phyloP scores from a whole-genome alignment of 2,113 vertebrate genomes.

The Calyptommatus sinebrachiatus region DNA sequence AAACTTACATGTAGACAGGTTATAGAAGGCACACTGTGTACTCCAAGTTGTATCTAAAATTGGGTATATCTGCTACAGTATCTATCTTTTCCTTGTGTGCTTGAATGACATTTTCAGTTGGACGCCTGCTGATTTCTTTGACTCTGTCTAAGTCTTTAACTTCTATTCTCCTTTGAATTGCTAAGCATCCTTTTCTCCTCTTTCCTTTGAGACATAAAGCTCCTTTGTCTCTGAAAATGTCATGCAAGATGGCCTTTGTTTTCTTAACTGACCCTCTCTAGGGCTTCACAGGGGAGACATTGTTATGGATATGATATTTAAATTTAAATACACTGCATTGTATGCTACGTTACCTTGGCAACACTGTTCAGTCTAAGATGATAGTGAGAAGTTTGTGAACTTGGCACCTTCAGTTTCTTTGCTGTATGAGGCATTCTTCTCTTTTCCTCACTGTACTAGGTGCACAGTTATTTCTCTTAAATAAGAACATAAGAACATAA shows the following conservation, averaged over 20 bases:
- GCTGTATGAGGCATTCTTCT: background rate
- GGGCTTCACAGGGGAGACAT: background rate
- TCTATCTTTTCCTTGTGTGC: background rate
- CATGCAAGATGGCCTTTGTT: background rate
- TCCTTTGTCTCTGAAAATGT: constrained; percentile 7
- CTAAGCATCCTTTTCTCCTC: background rate
- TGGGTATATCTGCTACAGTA: background rate
- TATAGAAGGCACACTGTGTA: background rate
- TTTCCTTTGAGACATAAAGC: background rate
- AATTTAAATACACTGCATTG: constrained; percentile 12
- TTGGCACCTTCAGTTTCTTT: background rate
- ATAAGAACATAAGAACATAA: background rate
- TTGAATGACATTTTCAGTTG: background rate
- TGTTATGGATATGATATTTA: background rate
- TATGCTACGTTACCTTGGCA: constrained; percentile 16
- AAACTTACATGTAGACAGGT: background rate
- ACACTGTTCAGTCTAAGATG: constrained; percentile 4
- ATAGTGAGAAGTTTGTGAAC: background rate
- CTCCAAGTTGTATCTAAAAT: background rate
- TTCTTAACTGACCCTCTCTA: background rate
- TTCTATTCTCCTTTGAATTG: too few relatives aligned
- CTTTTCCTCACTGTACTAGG: background rate
- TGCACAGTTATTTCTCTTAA: too few relatives aligned
- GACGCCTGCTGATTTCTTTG: background rate
- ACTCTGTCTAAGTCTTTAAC: background rate